Base-by-base conservation (phyloP, 2,888 invertebrate species). In the Philereme vetulata region DNA sequence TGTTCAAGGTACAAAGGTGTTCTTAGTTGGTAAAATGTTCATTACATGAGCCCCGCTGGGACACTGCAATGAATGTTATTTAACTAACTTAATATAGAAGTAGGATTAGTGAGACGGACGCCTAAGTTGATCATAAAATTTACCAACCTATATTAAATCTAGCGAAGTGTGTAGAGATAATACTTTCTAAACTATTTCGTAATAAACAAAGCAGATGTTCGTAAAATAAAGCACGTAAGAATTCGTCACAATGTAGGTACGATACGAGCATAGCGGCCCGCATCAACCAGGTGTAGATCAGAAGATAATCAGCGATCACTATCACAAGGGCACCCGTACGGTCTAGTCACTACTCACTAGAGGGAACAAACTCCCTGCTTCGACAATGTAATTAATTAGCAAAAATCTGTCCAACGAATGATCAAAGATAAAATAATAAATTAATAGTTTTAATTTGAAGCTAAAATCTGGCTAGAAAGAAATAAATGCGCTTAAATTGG, bases 201-300 rank as follows among this genome's bases (percentile, higher is more conserved):
- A 51, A 33, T 8, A 51, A 56, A 49, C 35, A 10, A 51, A 44
- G 8, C 54, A 60, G 54, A 60, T 59, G 53, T 51, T 45, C n/a
- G 8, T 11, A 40, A 46, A 57, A 42, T 35, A 58, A 49, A 53
- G 38, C 47, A 49, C 33, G 34, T 49, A 36, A 10, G 66, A 68
- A 72, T 72, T 75, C 66, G 74, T 76, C 75, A 70, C 70, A 69
- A 70, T 66, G 56, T 72, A 67, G 68, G 70, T n/a, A 44, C 8
- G 21, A 6, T 68, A 77, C 66, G 70, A 67, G 62, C 42, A 69
- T 75, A 72, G 60, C 71, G 66, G 76, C 90, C 90, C 90, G 90
- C 89, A 91, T 90, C 76, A 76, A 76, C 90, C 90, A 90, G 90
- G 90, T 91, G 90, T 81, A 81, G 90, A 89, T 90, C 79, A 81